phyloP scores from a whole-genome alignment of 2,888 invertebrate genomes.

The Noctua janthina region DNA sequence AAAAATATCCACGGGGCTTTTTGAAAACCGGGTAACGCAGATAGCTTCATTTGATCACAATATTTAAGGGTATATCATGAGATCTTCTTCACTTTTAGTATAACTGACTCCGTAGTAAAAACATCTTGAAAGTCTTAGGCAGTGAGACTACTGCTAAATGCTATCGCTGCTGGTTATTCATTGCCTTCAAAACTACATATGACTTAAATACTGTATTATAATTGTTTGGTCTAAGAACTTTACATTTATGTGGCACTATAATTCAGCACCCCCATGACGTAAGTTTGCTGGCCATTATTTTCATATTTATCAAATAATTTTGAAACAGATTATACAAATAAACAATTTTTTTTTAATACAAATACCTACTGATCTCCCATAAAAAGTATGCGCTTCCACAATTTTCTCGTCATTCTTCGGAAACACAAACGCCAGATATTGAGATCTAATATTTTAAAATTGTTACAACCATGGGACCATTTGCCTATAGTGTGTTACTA shows the following conservation, averaged over 20 bases:
- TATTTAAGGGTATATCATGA: neutral
- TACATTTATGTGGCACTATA: neutral
- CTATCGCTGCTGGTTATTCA: neutral
- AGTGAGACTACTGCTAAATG: neutral
- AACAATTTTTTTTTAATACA: no score
- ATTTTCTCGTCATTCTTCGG: neutral
- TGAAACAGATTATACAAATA: neutral
- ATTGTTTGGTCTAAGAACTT: neutral
- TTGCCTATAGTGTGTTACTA: neutral
- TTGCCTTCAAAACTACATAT: neutral
- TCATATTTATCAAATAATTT: no score
- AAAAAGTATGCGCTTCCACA: neutral
- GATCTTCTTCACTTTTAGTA: neutral
- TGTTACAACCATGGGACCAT: neutral
- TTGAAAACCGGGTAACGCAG: neutral
- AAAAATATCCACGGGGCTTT: neutral
- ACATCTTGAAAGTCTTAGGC: neutral
- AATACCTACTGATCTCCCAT: neutral
- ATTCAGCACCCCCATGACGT: neutral
- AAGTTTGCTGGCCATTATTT: no score
- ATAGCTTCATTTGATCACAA: neutral
- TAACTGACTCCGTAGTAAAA: neutral
- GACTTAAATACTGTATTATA: neutral
- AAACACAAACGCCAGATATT: neutral
- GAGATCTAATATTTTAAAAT: neutral